Percentiles rank a stretch among this genome's conserved stretches.
These are phyloP conservation scores for Diabrotica undecimpunctata DNA, from an alignment of 1,140 invertebrate genomes.

Conservation along the genomic window DNA sequence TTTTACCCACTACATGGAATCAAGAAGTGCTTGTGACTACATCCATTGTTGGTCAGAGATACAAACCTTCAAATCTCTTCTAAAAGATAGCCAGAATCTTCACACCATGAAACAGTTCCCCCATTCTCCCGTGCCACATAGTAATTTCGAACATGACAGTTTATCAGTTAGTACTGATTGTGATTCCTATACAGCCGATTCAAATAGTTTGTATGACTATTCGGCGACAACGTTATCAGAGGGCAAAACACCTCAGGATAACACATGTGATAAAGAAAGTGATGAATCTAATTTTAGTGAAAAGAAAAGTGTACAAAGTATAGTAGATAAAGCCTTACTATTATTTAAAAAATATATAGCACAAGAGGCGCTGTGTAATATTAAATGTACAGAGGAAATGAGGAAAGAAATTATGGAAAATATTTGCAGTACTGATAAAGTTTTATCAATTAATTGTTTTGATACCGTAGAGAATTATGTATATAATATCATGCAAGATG, in stretches of 20 bases:
- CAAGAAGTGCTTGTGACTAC: constrained; percentile 52
- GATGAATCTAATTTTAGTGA: constrained; percentile 30
- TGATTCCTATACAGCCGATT: constrained; percentile 45
- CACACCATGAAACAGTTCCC: constrained; percentile 17
- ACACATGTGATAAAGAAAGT: constrained; percentile 35
- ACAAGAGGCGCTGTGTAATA: constrained; percentile 48
- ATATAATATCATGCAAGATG: constrained; percentile 59
- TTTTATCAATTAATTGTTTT: constrained; percentile 52
- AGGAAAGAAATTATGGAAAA: constrained; percentile 48
- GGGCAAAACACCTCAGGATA: constrained; percentile 25
- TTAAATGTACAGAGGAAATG: constrained; percentile 49
- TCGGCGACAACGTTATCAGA: constrained; percentile 25
- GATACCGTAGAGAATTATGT: constrained; percentile 63
- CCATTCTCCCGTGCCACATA: constrained; percentile 26
- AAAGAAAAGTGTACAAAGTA: constrained; percentile 43
- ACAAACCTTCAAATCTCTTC: constrained; percentile 57
- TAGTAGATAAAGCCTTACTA: constrained; percentile 50
- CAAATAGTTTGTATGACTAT: constrained; percentile 41
- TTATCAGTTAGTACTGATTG: constrained; percentile 47
- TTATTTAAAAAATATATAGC: constrained; percentile 57
- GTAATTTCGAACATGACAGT: constrained; percentile 43
- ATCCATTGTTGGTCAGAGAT: constrained; percentile 73
- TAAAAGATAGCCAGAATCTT: constrained; percentile 16
- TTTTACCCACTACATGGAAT: constrained; percentile 72
- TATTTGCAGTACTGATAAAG: constrained; percentile 48